These are phyloP conservation scores for Platyrinchus mystaceus DNA, from an alignment of 2,797 vertebrate species.

Conservation along the genomic window DNA sequence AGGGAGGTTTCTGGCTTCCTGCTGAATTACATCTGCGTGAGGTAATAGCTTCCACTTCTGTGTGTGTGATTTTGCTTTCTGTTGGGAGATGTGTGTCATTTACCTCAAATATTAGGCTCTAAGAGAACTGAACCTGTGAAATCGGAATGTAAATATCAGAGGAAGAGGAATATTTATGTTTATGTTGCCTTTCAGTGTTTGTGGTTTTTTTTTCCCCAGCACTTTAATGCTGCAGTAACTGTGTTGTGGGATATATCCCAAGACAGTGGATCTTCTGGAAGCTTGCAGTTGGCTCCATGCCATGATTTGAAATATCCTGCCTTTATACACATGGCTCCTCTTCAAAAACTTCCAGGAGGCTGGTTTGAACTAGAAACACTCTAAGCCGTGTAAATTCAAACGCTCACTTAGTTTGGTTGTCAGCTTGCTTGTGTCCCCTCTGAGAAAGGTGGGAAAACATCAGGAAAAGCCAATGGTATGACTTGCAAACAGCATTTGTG, in stretches of 20 bases:
- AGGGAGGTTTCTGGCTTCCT: slow-evolving; percentile 9
- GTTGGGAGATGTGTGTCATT: not conserved
- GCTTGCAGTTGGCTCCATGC: not conserved
- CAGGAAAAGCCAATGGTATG: accelerated
- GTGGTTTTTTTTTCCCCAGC: not conserved
- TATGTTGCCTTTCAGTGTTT: accelerated
- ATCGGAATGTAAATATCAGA: not conserved
- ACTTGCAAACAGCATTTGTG: not conserved
- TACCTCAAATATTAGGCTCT: not conserved
- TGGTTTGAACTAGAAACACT: not conserved
- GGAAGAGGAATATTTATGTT: not conserved
- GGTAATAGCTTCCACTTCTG: not conserved
- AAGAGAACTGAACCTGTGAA: not conserved
- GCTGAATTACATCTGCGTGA: not conserved
- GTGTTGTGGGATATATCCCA: not conserved
- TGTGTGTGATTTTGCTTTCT: not conserved
- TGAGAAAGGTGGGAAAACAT: not conserved
- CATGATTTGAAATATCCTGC: not conserved
- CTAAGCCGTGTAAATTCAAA: not conserved
- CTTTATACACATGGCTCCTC: not conserved
- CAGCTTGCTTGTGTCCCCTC: not conserved
- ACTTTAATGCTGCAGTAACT: not conserved
- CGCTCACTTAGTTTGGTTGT: not conserved
- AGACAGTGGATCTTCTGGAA: not conserved
- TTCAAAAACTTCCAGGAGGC: not conserved